Percentiles rank a stretch among this genome's conserved stretches.
These are phyloP conservation scores for Ferdinandea cuprea DNA, from an alignment of 2,888 invertebrate species.

Conservation along the genomic window DNA sequence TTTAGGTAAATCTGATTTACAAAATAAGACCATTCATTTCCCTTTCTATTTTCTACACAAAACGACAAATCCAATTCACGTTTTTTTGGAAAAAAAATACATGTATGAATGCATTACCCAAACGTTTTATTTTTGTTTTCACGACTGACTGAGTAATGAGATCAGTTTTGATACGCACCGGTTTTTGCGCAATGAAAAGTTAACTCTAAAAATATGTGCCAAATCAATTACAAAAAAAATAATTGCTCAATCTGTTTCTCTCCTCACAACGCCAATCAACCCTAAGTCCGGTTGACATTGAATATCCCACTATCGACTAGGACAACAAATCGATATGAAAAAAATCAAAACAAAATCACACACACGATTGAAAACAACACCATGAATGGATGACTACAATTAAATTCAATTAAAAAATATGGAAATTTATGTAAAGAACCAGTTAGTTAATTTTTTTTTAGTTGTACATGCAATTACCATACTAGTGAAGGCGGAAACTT, in stretches of 20 bases:
- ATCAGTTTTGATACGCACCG: conserved; percentile 12
- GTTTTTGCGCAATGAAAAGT: not conserved
- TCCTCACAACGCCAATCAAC: conserved; percentile 17
- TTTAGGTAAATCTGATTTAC: no score
- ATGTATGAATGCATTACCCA: no score
- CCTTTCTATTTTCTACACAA: no score
- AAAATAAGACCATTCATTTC: no score
- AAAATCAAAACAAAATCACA: not conserved
- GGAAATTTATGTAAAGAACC: conserved; percentile 33
- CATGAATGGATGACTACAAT: conserved; percentile 3
- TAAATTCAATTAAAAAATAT: conserved; percentile 14
- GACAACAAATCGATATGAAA: conserved; percentile 8
- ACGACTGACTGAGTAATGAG: conserved; percentile 11
- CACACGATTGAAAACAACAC: conserved; percentile 1
- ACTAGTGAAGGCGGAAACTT: conserved; percentile 13
- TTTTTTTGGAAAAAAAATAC: not conserved
- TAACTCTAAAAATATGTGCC: no score
- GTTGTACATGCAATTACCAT: conserved; percentile 13
- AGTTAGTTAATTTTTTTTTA: conserved; percentile 39
- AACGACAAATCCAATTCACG: no score
- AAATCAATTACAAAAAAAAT: conserved; percentile 5
- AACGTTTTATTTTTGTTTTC: not conserved
- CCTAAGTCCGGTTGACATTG: conserved; percentile 42
- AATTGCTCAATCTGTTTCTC: not conserved
- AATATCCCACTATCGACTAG: not conserved